Conservation (phyloP, 1,140 invertebrate genomes). For the Wasmannia auropunctata region DNA sequence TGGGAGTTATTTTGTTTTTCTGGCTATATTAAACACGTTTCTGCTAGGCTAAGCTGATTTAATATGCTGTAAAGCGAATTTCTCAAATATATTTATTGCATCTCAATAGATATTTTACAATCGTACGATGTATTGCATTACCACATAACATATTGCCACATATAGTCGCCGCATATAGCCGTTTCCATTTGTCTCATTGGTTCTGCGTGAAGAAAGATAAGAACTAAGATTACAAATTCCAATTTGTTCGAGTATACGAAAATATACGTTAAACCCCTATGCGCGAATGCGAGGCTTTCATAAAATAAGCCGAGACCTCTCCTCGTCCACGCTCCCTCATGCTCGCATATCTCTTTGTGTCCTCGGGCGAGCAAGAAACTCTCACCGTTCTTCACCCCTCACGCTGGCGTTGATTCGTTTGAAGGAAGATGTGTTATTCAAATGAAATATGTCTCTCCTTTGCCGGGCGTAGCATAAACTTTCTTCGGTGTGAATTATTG, state of each 20-base stretch:
- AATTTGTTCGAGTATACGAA: conserved; percentile 23
- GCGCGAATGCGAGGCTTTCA: background rate
- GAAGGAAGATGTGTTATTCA: conserved; percentile 47
- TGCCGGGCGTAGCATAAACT: background rate
- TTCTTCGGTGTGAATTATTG: conserved; percentile 4
- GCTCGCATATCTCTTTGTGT: conserved; percentile 26
- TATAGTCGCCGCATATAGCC: no score
- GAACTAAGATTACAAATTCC: background rate
- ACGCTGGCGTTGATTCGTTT: conserved; percentile 42
- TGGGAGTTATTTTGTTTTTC: background rate
- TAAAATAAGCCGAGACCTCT: conserved; percentile 33
- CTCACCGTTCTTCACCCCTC: conserved; percentile 10
- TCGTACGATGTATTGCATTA: background rate
- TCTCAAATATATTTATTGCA: background rate
- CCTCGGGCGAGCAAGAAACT: conserved; percentile 15
- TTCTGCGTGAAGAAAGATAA: no score
- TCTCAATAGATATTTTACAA: background rate
- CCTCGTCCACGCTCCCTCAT: background rate
- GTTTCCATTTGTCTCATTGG: no score
- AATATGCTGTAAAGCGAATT: background rate
- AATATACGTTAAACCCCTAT: no score
- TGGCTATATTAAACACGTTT: background rate
- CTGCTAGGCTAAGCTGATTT: background rate
- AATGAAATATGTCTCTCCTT: conserved; percentile 32
- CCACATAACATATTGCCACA: background rate